Conservation (phyloP, 2,797 vertebrate genomes). For the Microhierax caerulescens region DNA sequence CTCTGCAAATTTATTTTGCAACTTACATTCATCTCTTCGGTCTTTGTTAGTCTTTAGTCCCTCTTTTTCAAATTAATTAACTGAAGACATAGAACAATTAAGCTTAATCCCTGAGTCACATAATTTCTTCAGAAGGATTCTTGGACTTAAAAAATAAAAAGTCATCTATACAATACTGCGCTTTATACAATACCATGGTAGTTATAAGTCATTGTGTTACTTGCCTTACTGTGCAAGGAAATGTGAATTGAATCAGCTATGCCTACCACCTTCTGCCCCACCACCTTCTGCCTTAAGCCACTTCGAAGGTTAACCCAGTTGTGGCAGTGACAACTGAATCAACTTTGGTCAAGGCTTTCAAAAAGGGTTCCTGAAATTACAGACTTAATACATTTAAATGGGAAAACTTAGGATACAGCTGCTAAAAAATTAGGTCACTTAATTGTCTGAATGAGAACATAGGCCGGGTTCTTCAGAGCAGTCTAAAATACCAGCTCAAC, state of each 20-base stretch:
- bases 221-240: background rate
- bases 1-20: background rate
- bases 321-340: background rate
- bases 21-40: background rate
- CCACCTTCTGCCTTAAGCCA: background rate
- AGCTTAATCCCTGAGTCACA: background rate
- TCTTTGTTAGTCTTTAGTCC: background rate
- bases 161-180: background rate
- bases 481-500: background rate
- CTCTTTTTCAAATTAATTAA: background rate
- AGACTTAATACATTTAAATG: background rate
- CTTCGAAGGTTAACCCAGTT: background rate
- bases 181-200: background rate
- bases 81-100: background rate
- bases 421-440: background rate
- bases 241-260: background rate
- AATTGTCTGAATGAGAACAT: background rate
- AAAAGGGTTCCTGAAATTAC: background rate
- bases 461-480: background rate
- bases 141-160: background rate
- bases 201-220: background rate
- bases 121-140: background rate
- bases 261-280: background rate
- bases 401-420: background rate
- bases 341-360: background rate